Base-by-base conservation (phyloP, 2,888 invertebrate genomes). In the Dryobota labecula region DNA sequence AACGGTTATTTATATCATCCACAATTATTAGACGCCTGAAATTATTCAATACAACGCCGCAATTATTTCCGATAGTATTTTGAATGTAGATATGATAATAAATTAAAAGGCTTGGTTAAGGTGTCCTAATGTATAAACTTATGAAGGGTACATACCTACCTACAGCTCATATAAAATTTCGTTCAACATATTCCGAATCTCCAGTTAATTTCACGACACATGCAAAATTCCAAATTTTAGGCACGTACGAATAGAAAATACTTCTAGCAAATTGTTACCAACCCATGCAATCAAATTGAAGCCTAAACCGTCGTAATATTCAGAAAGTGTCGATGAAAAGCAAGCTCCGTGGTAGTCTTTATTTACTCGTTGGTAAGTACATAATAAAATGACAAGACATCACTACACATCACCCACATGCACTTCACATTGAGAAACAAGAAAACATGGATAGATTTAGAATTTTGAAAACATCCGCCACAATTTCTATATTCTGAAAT, bases 381-480 rank as follows among this genome's bases (percentile, higher is more conserved):
- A 72, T 78, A 73, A 62, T 72, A 67, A 54, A 70, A 69, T 60
- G n/a, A 79, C 63, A 77, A 80, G 75, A 83, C 70, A 78, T 71
- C 84, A 83, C 84, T 80, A 71, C 67, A 84, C 77, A 83, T 80
- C 84, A 84, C 84, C 84, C 80, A 85, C 84, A 85, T 85, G 85
- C 84, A 84, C 85, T 75, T 80, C 81, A 84, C 81, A 70, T 70
- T 79, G 60, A 75, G 77, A 83, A 67, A 70, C 49, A 69, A 76
- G 63, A 61, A 76, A 66, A 73, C 36, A 70, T 70, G 53, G 51
- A 73, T 36, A 82, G 61, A 75, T 76, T 65, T 41, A 61, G 30
- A 64, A 54, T 61, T 62, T 58, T 24, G 15, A 49, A 53, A 82
- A 65, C 18, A 65, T 53, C 41, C 38, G 57, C 7, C 82, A 69